Conservation (phyloP, 2,888 invertebrate genomes). For the Crematogaster levior region DNA sequence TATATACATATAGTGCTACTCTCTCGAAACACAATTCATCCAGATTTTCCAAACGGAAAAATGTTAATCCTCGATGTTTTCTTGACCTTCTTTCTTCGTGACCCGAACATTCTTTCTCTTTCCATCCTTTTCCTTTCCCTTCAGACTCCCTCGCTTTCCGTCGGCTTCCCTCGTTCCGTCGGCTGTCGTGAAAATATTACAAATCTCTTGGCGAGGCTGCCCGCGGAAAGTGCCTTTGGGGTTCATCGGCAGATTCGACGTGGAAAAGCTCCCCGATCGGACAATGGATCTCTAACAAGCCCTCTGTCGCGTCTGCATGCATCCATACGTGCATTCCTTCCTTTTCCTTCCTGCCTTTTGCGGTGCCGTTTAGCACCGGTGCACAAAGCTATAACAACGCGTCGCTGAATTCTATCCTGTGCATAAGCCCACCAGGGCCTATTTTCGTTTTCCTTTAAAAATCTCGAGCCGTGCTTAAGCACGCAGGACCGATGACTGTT, state of each 20-base stretch:
- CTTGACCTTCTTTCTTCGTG: no score
- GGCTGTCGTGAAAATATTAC: conserved; percentile 54
- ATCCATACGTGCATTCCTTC: conserved; percentile 17
- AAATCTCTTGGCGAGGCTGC: conserved; percentile 59
- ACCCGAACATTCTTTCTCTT: conserved; percentile 56
- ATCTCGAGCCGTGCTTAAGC: not conserved
- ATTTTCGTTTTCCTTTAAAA: conserved; percentile 61
- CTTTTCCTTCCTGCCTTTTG: conserved; percentile 52
- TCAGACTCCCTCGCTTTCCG: conserved; percentile 1
- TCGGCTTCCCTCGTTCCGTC: conserved; percentile 1
- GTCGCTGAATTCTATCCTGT: conserved; percentile 68
- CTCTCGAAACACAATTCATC: conserved; percentile 76
- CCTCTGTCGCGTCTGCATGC: conserved; percentile 65
- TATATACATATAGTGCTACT: conserved; percentile 63
- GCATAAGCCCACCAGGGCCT: conserved; percentile 62
- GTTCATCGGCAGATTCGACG: conserved; percentile 38
- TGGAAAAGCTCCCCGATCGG: conserved; percentile 61
- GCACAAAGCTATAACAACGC: conserved; percentile 79
- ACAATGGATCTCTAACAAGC: conserved; percentile 84
- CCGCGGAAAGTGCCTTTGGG: conserved; percentile 61
- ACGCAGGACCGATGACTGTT: conserved; percentile 57
- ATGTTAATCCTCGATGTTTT: conserved; percentile 78
- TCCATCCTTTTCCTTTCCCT: conserved; percentile 5
- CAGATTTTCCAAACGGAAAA: conserved; percentile 72
- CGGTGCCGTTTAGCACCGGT: conserved; percentile 82